Percentiles rank a stretch among this genome's conserved stretches.
Evolutionary conservation across 2,113 vertebrate genomes (phyloP).

Genomic region (Chascanopsetta lugubris): DNA sequence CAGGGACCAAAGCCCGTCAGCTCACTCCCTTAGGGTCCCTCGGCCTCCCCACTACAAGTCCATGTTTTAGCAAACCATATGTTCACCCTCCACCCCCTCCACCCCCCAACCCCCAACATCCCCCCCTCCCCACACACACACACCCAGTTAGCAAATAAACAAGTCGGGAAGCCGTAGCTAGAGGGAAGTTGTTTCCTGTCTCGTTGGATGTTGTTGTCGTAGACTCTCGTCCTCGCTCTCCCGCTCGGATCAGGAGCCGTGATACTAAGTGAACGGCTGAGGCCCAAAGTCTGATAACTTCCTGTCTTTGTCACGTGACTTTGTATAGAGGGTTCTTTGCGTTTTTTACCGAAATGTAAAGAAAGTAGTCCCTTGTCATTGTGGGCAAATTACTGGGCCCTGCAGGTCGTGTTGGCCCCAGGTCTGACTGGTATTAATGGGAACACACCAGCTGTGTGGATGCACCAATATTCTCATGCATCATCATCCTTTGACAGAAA

Average conservation of each 20-base stretch:
- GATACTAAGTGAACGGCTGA: background rate
- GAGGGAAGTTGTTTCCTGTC: conserved; percentile 74
- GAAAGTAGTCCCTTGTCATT: background rate
- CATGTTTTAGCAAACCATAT: conserved; percentile 86
- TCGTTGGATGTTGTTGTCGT: conserved; percentile 60
- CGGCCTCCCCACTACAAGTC: conserved; percentile 83
- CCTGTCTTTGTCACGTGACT: background rate
- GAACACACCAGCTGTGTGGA: too few species aligned
- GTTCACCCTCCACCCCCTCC: conserved; percentile 73
- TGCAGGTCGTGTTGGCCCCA: too few species aligned
- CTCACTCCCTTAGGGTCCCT: conserved; percentile 76
- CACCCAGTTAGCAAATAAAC: conserved; percentile 80
- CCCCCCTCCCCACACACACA: conserved; percentile 54
- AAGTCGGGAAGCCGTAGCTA: conserved; percentile 82
- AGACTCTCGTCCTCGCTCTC: conserved; percentile 33
- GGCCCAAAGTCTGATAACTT: background rate
- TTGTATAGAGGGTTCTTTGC: background rate
- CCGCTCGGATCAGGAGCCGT: conserved; percentile 18
- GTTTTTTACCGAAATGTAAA: background rate
- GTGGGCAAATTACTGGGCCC: background rate
- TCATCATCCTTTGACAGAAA: too few species aligned
- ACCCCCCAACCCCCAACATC: conserved; percentile 36
- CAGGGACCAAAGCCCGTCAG: conserved; percentile 79
- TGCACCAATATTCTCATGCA: too few species aligned
- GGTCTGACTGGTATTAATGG: too few species aligned